Evolutionary conservation across 2,113 vertebrate genomes (phyloP).

Genomic region (Colistium nudipinnis): DNA sequence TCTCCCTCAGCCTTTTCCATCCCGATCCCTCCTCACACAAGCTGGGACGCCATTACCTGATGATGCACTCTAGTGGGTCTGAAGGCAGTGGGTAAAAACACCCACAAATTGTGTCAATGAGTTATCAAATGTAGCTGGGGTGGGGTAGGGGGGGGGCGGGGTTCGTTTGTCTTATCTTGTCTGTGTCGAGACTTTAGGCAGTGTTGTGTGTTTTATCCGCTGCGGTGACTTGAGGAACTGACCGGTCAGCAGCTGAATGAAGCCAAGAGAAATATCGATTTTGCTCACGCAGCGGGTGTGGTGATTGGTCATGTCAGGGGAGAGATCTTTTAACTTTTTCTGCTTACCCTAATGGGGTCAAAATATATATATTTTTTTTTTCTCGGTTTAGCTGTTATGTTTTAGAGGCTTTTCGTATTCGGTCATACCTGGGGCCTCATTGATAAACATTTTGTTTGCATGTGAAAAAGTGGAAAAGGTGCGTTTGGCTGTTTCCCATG

Average conservation of each 20-base stretch:
- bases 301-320: constrained; percentile 43
- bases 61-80: constrained; percentile 59
- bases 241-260: constrained; percentile 46
- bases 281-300: constrained; percentile 60
- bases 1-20: constrained; percentile 40
- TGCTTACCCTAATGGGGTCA: constrained; percentile 41
- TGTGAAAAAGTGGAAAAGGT: background rate
- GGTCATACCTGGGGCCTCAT: constrained; percentile 55
- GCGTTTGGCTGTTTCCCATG: background rate
- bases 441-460: constrained; percentile 33
- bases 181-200: constrained; percentile 45
- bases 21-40: constrained; percentile 56
- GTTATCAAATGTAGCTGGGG: constrained; percentile 47
- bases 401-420: constrained; percentile 48
- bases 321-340: constrained; percentile 56
- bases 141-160: background rate
- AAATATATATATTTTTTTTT: no score
- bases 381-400: constrained; percentile 51
- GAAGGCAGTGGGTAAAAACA: constrained; percentile 63
- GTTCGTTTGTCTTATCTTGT: constrained; percentile 46
- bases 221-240: constrained; percentile 57
- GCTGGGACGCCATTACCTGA: constrained; percentile 54
- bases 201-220: constrained; percentile 64
- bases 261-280: constrained; percentile 65
- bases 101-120: constrained; percentile 55